phyloP scores from a whole-genome alignment of 2,888 invertebrate genomes.

The Mythimna vitellina region DNA sequence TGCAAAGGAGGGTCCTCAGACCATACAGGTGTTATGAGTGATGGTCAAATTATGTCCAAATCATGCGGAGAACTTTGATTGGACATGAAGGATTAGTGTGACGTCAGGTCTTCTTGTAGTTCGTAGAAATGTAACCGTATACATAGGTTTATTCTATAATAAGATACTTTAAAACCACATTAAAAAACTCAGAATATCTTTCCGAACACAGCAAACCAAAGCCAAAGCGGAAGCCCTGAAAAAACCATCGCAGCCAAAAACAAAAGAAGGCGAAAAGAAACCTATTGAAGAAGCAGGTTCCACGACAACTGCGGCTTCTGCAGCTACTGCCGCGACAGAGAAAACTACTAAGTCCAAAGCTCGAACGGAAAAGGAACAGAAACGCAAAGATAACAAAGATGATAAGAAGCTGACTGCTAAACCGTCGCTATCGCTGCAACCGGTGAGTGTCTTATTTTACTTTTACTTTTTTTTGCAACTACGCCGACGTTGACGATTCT shows the following conservation, averaged over 20 bases:
- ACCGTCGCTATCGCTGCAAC: conserved; percentile 33
- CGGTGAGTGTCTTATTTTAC: conserved; percentile 38
- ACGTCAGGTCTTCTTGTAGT: no score
- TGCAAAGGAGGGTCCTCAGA: no score
- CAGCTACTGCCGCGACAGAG: conserved; percentile 69
- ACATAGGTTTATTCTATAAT: background rate
- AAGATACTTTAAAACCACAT: conserved; percentile 10
- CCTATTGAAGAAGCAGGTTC: conserved; percentile 72
- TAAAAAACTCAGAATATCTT: background rate
- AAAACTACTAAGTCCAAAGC: conserved; percentile 71
- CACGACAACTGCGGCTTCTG: conserved; percentile 64
- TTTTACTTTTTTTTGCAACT: background rate
- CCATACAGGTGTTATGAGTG: background rate
- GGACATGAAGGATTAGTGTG: no score
- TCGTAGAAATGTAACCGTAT: no score
- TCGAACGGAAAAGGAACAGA: conserved; percentile 35
- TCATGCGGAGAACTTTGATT: no score
- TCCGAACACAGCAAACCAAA: conserved; percentile 81
- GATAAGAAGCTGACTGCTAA: conserved; percentile 34
- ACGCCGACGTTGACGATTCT: no score
- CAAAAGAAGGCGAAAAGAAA: conserved; percentile 81
- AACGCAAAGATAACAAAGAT: conserved; percentile 41
- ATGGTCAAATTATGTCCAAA: no score
- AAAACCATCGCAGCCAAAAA: conserved; percentile 84
- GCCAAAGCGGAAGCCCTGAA: conserved; percentile 91